Evolutionary conservation across 2,113 vertebrate genomes (phyloP), one percentile per base, ranked within the genome.

Genomic region (Brachyistius frenatus): DNA sequence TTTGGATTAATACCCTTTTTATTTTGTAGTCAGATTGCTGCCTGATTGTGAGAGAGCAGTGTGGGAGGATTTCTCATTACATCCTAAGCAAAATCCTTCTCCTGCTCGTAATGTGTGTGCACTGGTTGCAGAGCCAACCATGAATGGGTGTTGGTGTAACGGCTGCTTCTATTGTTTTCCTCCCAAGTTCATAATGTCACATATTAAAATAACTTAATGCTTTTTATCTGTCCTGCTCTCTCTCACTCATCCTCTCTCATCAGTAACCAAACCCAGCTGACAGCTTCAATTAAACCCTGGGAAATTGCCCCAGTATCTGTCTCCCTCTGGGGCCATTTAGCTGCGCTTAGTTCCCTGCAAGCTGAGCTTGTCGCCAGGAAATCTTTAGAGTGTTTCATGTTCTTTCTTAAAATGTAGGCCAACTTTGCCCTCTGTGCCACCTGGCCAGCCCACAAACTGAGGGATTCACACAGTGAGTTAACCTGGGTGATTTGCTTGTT

Each of bases 311-410:
- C 74, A 87, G 78, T 79, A 81, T 83, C 66, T 37, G 61, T 79
- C 72, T 88, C 79, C 88, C 88, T 85, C 66, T 82, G 72, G 84
- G 88, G 72, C 82, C 73, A 53, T 88, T 89, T 86, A 85, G 84
- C 80, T 76, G 74, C 68, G 66, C 88, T 89, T 89, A 86, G 87
- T 84, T 89, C 55, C 73, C 62, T 73, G 66, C n/a, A 66, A 55
- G 66, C 75, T 57, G 64, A 83, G 83, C 70, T 76, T 83, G 71
- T 88, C 66, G 68, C 91, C 89, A 89, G 79, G 81, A 57, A 90
- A 88, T 85, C 76, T 87, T 88, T 77, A 39, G 55, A 62, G 37
- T 80, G 73, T 80, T 83, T 87, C 76, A 69, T 82, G 63, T 80
- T 82, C 49, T 64, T 63, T 70, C 61, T 76, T 66, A 54, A 82